Base-by-base conservation (phyloP, 2,888 invertebrate genomes). In the Pecten maximus region DNA sequence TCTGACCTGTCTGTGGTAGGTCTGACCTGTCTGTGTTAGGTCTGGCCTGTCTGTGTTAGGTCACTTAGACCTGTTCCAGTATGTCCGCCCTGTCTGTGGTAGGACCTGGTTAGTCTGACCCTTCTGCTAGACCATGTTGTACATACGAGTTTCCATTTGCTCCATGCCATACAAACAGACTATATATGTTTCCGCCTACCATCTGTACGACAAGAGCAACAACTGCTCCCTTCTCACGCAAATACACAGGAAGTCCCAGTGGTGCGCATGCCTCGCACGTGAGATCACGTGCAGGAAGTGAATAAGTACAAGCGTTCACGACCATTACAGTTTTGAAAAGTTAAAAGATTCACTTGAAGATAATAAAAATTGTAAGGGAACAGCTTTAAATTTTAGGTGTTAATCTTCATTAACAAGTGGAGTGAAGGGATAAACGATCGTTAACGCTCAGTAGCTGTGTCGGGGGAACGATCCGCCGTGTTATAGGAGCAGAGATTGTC, bases 321-420 rank as follows among this genome's bases (percentile, higher is more conserved):
- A 15, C 74, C 28, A 74, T 74, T 74, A 74, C 74, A 35, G 28
- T 74, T 74, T 74, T 74, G 28, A 74, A 74, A 74, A 74, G 74
- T 74, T 74, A 28, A 74, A 74, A 74, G 74, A 74, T 74, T 74
- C 74, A 74, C 74, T 74, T 74, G 8, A 74, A 74, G 74, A 74
- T 74, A 74, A 74, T 74, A 35, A 28, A 54, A 74, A 35, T 74
- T 74, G 74, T 74, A 35, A 74, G 74, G 10, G 74, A 74, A 74
- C 74, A 74, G 74, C 74, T 74, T 74, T 74, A 74, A 74, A 74
- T 74, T 74, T 23, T 28, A 74, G 74, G 74, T 74, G 74, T 74
- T 74, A 74, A 74, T 74, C 74, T 74, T 10, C 74, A 74, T 74
- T 74, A 35, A 74, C 35, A 74, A 28, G 8, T 2, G 28, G 23